A percentile compares a stretch with the other conserved stretches of the same genome.
phyloP scores from a whole-genome alignment of 2,797 vertebrate species.

The Trachops cirrhosus region DNA sequence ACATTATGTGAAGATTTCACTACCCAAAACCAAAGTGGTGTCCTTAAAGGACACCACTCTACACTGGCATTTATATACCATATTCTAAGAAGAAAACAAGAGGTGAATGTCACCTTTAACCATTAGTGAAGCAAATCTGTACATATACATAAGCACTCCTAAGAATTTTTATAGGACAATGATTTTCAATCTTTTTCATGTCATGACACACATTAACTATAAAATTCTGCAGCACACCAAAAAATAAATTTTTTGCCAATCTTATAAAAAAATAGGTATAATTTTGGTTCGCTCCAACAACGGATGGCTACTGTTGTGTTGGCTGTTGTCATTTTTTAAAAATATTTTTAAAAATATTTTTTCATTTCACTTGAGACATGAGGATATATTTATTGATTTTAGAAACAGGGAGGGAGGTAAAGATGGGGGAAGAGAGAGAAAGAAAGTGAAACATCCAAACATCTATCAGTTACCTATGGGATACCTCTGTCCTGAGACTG shows the following conservation, averaged over 20 bases:
- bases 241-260: background rate
- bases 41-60: conserved; percentile 8
- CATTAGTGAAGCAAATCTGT: conserved; percentile 28
- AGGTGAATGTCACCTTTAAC: background rate
- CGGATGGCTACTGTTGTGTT: background rate
- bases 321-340: background rate
- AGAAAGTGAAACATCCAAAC: background rate
- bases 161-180: background rate
- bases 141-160: background rate
- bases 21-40: background rate
- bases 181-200: background rate
- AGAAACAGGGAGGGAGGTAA: too few species aligned
- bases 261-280: background rate
- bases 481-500: background rate
- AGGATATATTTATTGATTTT: too few species aligned
- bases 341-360: too few species aligned
- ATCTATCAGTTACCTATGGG: background rate
- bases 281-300: background rate
- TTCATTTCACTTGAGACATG: too few species aligned
- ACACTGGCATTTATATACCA: conserved; percentile 4
- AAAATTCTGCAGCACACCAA: background rate
- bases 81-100: background rate
- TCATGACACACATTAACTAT: background rate
- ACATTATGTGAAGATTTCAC: background rate
- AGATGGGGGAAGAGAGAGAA: too few species aligned